phyloP scores from a whole-genome alignment of 2,113 vertebrate genomes.

The Harpagus bidentatus region DNA sequence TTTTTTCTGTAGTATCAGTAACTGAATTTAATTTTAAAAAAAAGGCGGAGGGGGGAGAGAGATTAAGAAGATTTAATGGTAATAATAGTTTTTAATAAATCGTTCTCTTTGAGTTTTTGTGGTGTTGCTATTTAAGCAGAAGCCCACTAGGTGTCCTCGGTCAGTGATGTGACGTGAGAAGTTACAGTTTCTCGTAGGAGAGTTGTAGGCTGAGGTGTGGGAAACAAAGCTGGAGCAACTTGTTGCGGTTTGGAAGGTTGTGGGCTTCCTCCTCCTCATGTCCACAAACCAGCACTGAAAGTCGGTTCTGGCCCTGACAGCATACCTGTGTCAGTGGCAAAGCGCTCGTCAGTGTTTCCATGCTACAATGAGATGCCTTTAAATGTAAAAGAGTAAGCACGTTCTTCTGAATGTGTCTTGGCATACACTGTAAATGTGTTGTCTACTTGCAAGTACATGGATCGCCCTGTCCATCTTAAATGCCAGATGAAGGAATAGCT shows the following conservation, averaged over 20 bases:
- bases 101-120: fast-evolving
- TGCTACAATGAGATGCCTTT: neutral
- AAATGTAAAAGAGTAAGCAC: neutral
- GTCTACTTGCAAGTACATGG: neutral
- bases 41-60: no score
- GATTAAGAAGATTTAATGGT: neutral
- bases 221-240: neutral
- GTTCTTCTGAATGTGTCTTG: fast-evolving
- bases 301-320: neutral
- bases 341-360: neutral
- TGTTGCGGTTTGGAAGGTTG: neutral
- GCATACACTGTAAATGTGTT: fast-evolving
- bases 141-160: conserved; percentile 45
- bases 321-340: neutral
- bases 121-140: neutral
- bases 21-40: neutral
- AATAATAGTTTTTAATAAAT: neutral
- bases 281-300: neutral
- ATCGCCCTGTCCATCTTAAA: neutral
- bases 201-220: neutral
- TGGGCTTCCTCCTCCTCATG: neutral
- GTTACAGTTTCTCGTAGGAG: neutral
- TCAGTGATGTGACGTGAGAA: neutral
- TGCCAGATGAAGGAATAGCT: neutral
- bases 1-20: neutral